phyloP scores from a whole-genome alignment of 2,797 vertebrate genomes.

The Sebastes oblongus region DNA sequence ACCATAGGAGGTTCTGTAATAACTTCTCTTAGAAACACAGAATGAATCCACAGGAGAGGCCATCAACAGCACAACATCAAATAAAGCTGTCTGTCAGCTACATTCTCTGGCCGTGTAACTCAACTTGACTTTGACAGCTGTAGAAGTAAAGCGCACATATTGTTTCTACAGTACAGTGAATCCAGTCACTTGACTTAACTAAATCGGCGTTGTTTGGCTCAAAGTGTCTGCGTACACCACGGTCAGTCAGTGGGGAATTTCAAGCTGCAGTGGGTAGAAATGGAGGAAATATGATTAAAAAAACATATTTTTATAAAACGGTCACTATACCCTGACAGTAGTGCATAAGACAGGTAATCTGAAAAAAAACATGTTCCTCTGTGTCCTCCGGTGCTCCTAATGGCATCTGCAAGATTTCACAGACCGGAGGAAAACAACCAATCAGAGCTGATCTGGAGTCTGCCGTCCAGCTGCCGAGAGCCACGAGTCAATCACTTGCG shows the following conservation, averaged over 20 bases:
- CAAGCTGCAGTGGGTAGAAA: constrained; percentile 5
- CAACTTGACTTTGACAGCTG: constrained; percentile 45
- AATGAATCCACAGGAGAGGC: constrained; percentile 6
- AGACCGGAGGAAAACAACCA: too few species aligned
- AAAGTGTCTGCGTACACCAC: constrained; percentile 1
- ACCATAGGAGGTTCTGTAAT: background rate
- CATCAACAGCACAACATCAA: constrained; percentile 16
- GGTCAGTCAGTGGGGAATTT: constrained; percentile 20
- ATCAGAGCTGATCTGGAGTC: too few species aligned
- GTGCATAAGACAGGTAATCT: too few species aligned
- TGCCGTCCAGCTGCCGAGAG: too few species aligned
- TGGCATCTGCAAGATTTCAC: too few species aligned
- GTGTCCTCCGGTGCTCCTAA: too few species aligned
- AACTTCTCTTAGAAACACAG: constrained; percentile 3
- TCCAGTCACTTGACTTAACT: constrained; percentile 31
- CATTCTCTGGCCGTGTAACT: constrained; percentile 14
- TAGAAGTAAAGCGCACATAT: constrained; percentile 23
- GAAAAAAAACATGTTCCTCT: too few species aligned
- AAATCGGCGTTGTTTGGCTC: constrained; percentile 33
- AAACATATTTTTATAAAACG: too few species aligned
- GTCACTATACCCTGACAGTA: too few species aligned
- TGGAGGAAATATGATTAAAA: too few species aligned
- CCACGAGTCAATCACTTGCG: too few species aligned
- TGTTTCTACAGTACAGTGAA: constrained; percentile 9
- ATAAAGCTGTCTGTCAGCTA: constrained; percentile 32